Base-by-base conservation (phyloP, 2,888 invertebrate genomes). In the Hydroisotoma schaefferi region DNA sequence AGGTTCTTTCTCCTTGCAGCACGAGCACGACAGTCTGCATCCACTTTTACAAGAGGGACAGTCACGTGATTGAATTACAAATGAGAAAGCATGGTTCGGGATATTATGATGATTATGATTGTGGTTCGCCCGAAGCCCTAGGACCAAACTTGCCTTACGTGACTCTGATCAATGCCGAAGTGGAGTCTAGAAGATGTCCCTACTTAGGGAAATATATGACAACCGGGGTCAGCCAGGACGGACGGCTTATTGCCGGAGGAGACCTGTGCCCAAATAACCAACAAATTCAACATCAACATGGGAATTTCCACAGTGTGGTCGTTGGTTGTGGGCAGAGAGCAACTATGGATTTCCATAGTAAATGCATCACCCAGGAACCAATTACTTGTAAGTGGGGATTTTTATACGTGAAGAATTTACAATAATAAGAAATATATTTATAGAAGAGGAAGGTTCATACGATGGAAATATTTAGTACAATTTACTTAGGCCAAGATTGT, bases 1-100 rank as follows among this genome's bases (percentile, higher is more conserved):
- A n/a, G n/a, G n/a, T n/a, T n/a, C n/a, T n/a, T 68, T 70, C 69
- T 66, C 68, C 71, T 82, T 80, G 2, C 81, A 89, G 90, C 73
- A 85, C 87, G 74, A 88, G 87, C 28, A 88, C 88, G 2, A 88
- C 87, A 76, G 84, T 87, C 33, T 90, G 90, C 76, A 85, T 89
- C 80, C 81, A 83, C 72, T 85, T 88, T 76, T 83, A 85, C 76
- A 84, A 83, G 54, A 82, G 89, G 55, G 86, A 84, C 65, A 80
- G 81, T 52, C 83, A 83, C 73, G 86, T 89, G 28, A 84, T 90
- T 70, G 88, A 88, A 77, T 80, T 88, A 61, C 86, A 86, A 74
- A 65, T 69, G 48, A 55, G 61, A 37, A 58, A 61, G 55, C 57
- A 61, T 47, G 62, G 63, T 55, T 43, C 57, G 47, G 51, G 55